Percentiles rank a stretch among this genome's conserved stretches.
phyloP scores from a whole-genome alignment of 2,113 vertebrate species.

The Oryzias woworae region DNA sequence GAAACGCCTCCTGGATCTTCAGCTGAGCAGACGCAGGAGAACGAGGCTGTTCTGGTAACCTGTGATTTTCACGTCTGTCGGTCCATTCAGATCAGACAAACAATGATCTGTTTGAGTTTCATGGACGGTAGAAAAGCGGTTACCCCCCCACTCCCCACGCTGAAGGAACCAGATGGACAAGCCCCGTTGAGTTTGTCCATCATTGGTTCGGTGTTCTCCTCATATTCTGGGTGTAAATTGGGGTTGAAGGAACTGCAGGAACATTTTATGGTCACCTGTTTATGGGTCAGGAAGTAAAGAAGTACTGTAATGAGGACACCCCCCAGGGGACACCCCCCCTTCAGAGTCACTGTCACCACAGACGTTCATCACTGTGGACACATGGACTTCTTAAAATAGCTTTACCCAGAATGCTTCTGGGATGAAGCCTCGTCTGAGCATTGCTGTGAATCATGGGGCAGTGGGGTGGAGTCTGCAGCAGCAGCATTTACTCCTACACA shows the following conservation, averaged over 20 bases:
- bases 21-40: neutral
- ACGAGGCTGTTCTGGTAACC: too few species aligned
- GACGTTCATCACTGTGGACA: constrained; percentile 34
- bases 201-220: constrained; percentile 59
- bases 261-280: too few species aligned
- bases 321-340: too few species aligned
- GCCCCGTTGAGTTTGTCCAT: constrained; percentile 63
- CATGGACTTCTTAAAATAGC: constrained; percentile 51
- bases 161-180: constrained; percentile 45
- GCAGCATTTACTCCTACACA: constrained; percentile 20
- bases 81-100: neutral
- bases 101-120: neutral
- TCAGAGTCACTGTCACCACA: neutral
- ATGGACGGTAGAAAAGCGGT: too few species aligned
- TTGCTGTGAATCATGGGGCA: constrained; percentile 25
- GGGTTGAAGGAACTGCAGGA: too few species aligned
- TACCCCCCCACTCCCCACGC: constrained; percentile 4
- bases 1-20: too few species aligned
- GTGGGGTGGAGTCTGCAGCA: constrained; percentile 9
- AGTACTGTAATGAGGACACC: too few species aligned
- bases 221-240: too few species aligned
- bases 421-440: constrained; percentile 29
- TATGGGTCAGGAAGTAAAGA: too few species aligned
- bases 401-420: constrained; percentile 22
- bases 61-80: too few species aligned